These are phyloP conservation scores for Fistularia tabacaria DNA, from an alignment of 2,797 vertebrate species.

Conservation along the genomic window DNA sequence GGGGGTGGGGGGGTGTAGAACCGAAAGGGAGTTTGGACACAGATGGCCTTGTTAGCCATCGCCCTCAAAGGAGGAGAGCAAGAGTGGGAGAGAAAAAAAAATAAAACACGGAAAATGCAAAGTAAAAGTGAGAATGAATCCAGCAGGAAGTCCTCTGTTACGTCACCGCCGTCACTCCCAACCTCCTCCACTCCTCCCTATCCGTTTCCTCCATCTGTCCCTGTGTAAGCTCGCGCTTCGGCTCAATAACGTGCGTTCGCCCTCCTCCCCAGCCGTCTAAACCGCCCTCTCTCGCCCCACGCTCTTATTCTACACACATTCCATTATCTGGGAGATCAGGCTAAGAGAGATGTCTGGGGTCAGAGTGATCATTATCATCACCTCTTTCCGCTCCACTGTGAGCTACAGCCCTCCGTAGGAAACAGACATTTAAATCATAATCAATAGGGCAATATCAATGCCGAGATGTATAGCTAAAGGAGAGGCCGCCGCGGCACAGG, in stretches of 20 bases:
- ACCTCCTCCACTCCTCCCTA: constrained; percentile 47
- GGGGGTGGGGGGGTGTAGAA: constrained; percentile 17
- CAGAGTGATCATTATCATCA: constrained; percentile 65
- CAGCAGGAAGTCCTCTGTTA: constrained; percentile 56
- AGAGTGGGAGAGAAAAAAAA: constrained; percentile 48
- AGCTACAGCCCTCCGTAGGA: constrained; percentile 64
- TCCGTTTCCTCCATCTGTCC: constrained; percentile 53
- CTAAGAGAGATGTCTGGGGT: constrained; percentile 66
- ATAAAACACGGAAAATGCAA: constrained; percentile 40
- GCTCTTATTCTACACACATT: constrained; percentile 66
- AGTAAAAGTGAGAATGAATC: constrained; percentile 40
- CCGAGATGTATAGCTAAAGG: constrained; percentile 54
- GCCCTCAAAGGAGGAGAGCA: constrained; percentile 60
- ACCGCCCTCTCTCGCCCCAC: constrained; percentile 35
- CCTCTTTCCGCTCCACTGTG: constrained; percentile 57
- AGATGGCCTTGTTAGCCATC: constrained; percentile 78
- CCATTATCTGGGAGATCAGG: constrained; percentile 64
- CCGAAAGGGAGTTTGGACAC: constrained; percentile 72
- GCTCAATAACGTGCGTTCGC: constrained; percentile 66
- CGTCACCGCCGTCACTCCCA: constrained; percentile 61
- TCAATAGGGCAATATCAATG: constrained; percentile 71
- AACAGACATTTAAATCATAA: constrained; percentile 77
- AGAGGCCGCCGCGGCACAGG: constrained; percentile 47
- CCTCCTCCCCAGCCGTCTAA: constrained; percentile 40
- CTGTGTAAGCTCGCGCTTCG: constrained; percentile 55